Evolutionary conservation across 1,140 invertebrate genomes (phyloP).

Genomic region (Drosophila kanapiae): DNA sequence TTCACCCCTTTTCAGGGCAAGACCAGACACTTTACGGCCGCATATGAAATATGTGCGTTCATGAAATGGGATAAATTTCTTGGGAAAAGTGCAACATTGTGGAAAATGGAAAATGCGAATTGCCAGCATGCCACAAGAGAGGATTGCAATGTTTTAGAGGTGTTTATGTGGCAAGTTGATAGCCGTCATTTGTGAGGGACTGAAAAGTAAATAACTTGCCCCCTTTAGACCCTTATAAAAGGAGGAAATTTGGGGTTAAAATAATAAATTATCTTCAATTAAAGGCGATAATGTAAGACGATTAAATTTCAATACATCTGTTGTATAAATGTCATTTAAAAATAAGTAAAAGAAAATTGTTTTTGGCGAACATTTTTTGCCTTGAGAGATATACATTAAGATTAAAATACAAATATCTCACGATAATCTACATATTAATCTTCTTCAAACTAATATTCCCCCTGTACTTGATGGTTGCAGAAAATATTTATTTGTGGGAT

Average conservation of each 20-base stretch:
- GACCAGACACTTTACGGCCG: constrained; percentile 60
- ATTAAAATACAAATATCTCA: background rate
- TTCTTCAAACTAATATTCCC: background rate
- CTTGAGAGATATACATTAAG: no score
- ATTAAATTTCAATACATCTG: background rate
- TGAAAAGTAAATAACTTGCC: background rate
- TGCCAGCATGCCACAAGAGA: constrained; percentile 15
- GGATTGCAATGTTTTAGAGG: constrained; percentile 21
- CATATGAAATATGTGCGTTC: constrained; percentile 80
- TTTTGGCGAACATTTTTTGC: no score
- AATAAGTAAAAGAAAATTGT: no score
- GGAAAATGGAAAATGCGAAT: constrained; percentile 71
- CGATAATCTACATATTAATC: background rate
- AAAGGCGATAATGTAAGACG: background rate
- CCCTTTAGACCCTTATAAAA: background rate
- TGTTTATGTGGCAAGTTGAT: constrained; percentile 30
- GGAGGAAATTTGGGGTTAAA: no score
- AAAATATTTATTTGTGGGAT: constrained; percentile 9
- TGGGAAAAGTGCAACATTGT: constrained; percentile 82
- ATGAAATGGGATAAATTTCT: constrained; percentile 80
- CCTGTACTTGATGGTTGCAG: no score
- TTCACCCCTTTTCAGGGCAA: background rate
- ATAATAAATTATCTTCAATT: background rate
- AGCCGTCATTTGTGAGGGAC: background rate
- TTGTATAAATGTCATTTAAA: no score